Evolutionary conservation across 1,140 invertebrate species (phyloP), one percentile per base, ranked within the genome.

Genomic region (Drosophila pseudoananassae): DNA sequence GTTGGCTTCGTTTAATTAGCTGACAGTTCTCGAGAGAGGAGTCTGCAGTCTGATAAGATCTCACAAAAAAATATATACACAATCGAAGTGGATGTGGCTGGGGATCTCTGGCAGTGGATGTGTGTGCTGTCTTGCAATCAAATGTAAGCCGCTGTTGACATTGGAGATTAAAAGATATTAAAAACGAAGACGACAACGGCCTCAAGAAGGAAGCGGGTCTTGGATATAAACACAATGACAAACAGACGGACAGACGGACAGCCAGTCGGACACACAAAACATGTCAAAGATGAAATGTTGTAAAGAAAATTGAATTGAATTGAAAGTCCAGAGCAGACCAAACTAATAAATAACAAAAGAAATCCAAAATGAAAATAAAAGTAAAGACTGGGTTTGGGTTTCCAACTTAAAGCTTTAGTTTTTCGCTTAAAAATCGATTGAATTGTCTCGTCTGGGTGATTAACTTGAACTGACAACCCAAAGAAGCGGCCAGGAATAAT

Each of bases 101-200:
- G 53, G 55, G 38, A n/a, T 76, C 71, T 27, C 25, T 59, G n/a
- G n/a, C n/a, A n/a, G 45, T 46, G 50, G 53, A 23, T 72, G 66
- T 75, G 49, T 69, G 51, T 77, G 75, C 88, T 87, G 83, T 88
- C 83, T 83, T 83, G 83, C 78, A 87, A 88, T 87, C 83, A 88
- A 89, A 88, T 88, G 83, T 88, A 88, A 88, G 83, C 83, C 83
- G 79, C 83, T 88, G 83, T 88, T 88, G 83, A 88, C 83, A 88
- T 83, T 88, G 83, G 76, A 88, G 83, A 88, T 89, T 89, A 88
- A 88, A 89, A 88, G 84, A 88, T 89, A 88, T 89, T 84, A 88
- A 83, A 89, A 87, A 87, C 78, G 81, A 81, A 81, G 81, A 77
- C 82, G 82, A 81, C 76, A 79, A 78, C 63, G 71, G 69, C 57